These are phyloP conservation scores for Meandrina meandrites DNA, from an alignment of 92 coral and sea anemone genomes.

Conservation along the genomic window DNA sequence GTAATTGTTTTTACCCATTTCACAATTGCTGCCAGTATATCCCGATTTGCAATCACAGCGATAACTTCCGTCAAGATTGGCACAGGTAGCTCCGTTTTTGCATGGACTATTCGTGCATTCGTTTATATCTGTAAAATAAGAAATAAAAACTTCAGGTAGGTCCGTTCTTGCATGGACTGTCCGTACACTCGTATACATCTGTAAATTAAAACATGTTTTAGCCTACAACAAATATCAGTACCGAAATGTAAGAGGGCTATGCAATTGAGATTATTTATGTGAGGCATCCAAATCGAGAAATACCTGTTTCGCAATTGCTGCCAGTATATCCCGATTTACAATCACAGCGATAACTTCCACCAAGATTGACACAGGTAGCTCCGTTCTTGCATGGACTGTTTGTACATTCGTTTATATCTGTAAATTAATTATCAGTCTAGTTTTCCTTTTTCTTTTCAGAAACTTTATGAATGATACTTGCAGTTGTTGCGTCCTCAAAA, in stretches of 20 bases:
- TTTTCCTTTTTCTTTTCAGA: neutral
- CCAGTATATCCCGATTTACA: conserved; percentile 26
- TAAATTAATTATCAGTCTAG: neutral
- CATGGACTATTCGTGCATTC: no score
- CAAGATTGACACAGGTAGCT: conserved; percentile 59
- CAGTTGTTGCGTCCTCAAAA: no score
- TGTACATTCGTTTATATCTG: conserved; percentile 74
- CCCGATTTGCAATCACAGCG: no score
- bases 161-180: neutral
- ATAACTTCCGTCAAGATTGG: no score
- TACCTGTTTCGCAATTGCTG: neutral
- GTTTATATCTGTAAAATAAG: no score
- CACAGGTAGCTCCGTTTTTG: no score
- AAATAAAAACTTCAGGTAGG: neutral
- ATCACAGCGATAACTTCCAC: conserved; percentile 60
- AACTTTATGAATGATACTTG: neutral
- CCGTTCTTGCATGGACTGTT: conserved; percentile 38
- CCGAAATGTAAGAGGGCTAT: no score
- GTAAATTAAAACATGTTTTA: neutral
- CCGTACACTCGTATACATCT: neutral
- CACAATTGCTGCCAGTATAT: conserved; percentile 30
- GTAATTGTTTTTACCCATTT: neutral
- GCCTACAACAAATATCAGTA: no score
- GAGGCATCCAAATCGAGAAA: no score
- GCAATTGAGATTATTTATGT: no score